A percentile compares a stretch with the other conserved stretches of the same genome.
These are phyloP conservation scores for Actenoides hombroni DNA, from an alignment of 2,113 vertebrate genomes.

Conservation along the genomic window DNA sequence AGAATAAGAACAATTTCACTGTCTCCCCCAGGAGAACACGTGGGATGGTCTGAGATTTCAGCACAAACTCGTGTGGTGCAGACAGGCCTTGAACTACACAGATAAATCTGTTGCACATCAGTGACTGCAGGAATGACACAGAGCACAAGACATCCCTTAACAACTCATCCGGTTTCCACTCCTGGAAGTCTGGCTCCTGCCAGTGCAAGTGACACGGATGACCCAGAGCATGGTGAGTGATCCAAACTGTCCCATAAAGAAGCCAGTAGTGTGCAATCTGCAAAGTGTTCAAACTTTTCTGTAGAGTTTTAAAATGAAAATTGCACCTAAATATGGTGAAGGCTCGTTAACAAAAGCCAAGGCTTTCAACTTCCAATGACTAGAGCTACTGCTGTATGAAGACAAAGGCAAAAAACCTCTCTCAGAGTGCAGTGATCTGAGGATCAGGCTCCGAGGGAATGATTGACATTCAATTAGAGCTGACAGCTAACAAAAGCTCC, in stretches of 20 bases:
- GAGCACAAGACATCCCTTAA: neutral
- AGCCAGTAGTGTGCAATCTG: neutral
- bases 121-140: neutral
- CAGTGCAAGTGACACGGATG: neutral
- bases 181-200: neutral
- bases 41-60: neutral
- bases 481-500: constrained; percentile 25
- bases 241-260: neutral
- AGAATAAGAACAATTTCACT: neutral
- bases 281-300: neutral
- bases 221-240: neutral
- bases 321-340: neutral
- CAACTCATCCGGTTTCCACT: neutral
- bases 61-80: neutral
- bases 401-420: neutral
- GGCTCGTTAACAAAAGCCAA: neutral
- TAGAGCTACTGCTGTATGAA: neutral
- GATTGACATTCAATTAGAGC: neutral
- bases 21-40: neutral
- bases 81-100: neutral
- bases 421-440: neutral
- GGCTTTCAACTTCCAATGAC: neutral
- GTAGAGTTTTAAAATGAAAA: neutral
- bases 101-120: constrained; percentile 24
- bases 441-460: neutral